phyloP scores from a whole-genome alignment of 2,888 invertebrate species.

The Drosophila crucigera region DNA sequence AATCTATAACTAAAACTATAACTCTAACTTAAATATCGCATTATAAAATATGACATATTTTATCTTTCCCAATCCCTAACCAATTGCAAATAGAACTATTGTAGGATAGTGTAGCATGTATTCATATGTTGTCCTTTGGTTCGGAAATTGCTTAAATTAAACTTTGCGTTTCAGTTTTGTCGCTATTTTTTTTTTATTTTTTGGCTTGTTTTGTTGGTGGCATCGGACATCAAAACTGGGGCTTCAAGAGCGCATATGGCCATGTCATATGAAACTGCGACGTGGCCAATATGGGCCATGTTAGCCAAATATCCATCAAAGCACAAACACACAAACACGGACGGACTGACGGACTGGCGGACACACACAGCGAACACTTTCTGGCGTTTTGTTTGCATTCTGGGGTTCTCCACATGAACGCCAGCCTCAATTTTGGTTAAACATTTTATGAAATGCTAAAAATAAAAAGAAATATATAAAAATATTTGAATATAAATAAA shows the following conservation, averaged over 20 bases:
- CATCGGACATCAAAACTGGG: conserved; percentile 6
- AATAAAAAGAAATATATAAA: conserved; percentile 8
- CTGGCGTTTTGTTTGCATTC: conserved; percentile 42
- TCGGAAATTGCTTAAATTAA: conserved; percentile 38
- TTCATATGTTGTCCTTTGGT: background rate
- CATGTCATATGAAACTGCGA: conserved; percentile 36
- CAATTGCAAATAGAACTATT: background rate
- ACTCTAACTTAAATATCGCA: background rate
- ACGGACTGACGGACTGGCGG: background rate
- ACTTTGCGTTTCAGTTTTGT: conserved; percentile 32
- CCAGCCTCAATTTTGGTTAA: conserved; percentile 32
- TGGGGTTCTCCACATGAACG: conserved; percentile 34
- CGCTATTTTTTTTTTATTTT: background rate
- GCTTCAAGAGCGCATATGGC: conserved; percentile 22
- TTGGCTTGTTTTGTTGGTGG: conserved; percentile 7
- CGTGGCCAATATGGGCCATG: conserved; percentile 42
- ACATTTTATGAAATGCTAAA: conserved; percentile 59
- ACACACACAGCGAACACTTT: conserved; percentile 17
- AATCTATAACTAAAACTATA: background rate
- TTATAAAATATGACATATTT: background rate
- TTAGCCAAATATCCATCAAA: conserved; percentile 8
- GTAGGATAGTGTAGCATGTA: conserved; percentile 8
- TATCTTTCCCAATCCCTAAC: background rate
- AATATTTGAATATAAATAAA: background rate
- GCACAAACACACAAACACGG: background rate